Evolutionary conservation across 2,113 vertebrate species (phyloP), one percentile per base, ranked within the genome.

Genomic region (Apodemus sylvaticus): DNA sequence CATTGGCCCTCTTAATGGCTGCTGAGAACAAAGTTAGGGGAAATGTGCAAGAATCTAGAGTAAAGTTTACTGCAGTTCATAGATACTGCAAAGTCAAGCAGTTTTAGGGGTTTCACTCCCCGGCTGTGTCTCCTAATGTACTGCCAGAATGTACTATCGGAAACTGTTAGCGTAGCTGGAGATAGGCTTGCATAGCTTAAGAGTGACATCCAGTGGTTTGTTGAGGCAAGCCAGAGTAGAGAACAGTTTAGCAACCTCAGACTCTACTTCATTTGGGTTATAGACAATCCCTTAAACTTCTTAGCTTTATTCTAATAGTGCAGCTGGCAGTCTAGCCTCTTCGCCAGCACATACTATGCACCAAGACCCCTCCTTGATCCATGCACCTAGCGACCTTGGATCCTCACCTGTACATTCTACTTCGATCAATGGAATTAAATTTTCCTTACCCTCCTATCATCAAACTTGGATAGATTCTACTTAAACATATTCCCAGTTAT

Each of bases 161-260:
- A 93, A 88, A 90, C 62, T 70, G 45, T 13, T 81, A 31, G 19
- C 66, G 19, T 51, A 79, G 66, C 42, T 82, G 87, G 31, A 53
- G 62, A 9, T 53, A 45, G 1, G 86, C 45, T 93, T 93, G 42
- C 73, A 58, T 74, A 95, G 97, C 91, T 83, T 95, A 94, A 98
- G 86, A 96, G 97, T 97, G 98, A 98, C 98, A 97, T 95, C 97
- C 98, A 97, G 98, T 98, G 97, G 98, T 34, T 95, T 91, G 83
- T 20, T 86, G 62, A 86, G n/a, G 62, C 60, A 66, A 39, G 42
- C 29, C 66, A 48, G 31, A 29, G 34, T 6, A 48, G 26, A 86
- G 62, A 86, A 20, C 10, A 45, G 60, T 48, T 66, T 48, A 48
- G 11, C 13, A 20, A 29, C 45, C 12, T 77, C 42, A 77, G 62